Base-by-base conservation (phyloP, 1,140 invertebrate genomes). In the Phocides pigmalion region DNA sequence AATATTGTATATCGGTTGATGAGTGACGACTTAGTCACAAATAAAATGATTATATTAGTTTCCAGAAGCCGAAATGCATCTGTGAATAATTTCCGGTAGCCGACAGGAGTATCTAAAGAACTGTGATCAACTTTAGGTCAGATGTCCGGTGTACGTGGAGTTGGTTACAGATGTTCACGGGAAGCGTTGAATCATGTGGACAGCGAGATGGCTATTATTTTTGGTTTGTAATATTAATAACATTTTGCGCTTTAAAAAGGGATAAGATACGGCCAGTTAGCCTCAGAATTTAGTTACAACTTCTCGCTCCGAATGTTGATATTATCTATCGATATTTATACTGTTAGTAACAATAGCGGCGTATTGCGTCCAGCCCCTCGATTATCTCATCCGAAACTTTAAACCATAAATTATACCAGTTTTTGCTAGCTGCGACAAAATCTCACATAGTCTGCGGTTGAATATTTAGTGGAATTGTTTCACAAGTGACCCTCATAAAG, bases 401-500 rank as follows among this genome's bases (percentile, higher is more conserved):
- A 15, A 47, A 44, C 50, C 50, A 81, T 83, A 83, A 80, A 83
- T 83, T 74, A 69, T 54, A 64, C 56, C 46, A 70, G 64, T 81
- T 83, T 83, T 83, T 83, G 81, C 68, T 62, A 46, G 28, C 41
- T 51, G 20, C 58, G 46, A 64, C 68, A 66, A 76, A 78, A 79
- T 70, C 70, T 72, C 66, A 70, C 70, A 72, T 75, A 66, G 56
- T 25, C 28, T 54, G 59, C 65, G 66, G 64, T 70, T 64, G 64
- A 78, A 74, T 76, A 81, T 84, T 84, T 81, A 84, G 76, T 84
- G 68, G 70, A 76, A 81, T 84, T 76, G 81, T 84, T 83, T 80
- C 54, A 49, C 62, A 71, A 78, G 67, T 72, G 68, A 74, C 71
- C 79, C 75, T 74, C 68, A 66, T 76, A 75, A 79, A 77, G 63